Evolutionary conservation across 2,888 invertebrate species (phyloP), one percentile per base, ranked within the genome.

Genomic region (Morpho deidamia): DNA sequence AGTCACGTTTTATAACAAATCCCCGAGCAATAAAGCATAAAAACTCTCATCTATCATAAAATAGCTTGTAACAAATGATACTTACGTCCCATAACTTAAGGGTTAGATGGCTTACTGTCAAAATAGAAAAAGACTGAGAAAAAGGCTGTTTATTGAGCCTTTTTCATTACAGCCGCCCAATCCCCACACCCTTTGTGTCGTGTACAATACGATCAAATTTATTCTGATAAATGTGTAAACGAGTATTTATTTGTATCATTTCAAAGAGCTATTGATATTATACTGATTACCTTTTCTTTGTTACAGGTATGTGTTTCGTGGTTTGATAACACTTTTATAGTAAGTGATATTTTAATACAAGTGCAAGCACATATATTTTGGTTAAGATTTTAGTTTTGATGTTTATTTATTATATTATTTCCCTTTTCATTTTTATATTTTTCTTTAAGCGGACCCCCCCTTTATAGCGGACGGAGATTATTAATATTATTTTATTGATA

Each of bases 1-100:
- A 79, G 78, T 78, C 80, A 82, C 79, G 81, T 73, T 81, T 80
- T 69, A 72, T 65, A 60, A 73, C 68, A 79, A 82, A 79, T 66
- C 67, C 65, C 61, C 64, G 65, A 62, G 74, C 70, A 78, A 83
- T 85, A 84, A 83, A 83, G 69, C 79, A 83, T 81, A 76, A 70
- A 72, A 78, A 75, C 66, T 72, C 74, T 80, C 81, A 81, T 84
- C 81, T 83, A 80, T 85, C 85, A 80, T 83, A 80, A 78, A 76
- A 77, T 78, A 78, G 71, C 55, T 53, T 53, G 53, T 57, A 58
- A 64, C 62, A 61, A 61, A 63, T 74, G 73, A 72, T 70, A 69
- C 77, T 78, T 79, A 79, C 71, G 71, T 66, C 61, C 70, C 75
- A 81, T 81, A 81, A 80, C 70, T 83, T 81, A 82, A 78, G 72